These are phyloP conservation scores for Girardinus metallicus DNA, from an alignment of 2,797 vertebrate genomes.

Conservation along the genomic window DNA sequence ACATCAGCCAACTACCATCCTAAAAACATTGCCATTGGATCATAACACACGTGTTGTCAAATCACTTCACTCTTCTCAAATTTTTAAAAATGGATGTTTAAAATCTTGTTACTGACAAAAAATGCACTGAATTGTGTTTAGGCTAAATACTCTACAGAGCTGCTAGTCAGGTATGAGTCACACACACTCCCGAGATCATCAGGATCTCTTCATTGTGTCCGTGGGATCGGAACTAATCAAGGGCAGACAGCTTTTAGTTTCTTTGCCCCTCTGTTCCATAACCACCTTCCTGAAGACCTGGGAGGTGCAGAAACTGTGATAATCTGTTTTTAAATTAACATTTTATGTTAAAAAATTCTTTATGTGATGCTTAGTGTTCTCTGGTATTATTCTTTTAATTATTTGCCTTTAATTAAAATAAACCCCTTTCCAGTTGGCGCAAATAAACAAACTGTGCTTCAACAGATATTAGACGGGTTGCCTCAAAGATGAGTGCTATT, in stretches of 20 bases:
- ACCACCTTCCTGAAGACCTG: neutral
- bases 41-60: neutral
- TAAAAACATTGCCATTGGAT: neutral
- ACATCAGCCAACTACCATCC: too few species aligned
- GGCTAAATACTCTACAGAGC: neutral
- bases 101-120: neutral
- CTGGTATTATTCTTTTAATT: neutral
- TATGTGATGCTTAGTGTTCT: neutral
- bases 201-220: neutral
- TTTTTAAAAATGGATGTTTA: neutral
- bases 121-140: neutral
- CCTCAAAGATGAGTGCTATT: neutral
- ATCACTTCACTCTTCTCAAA: neutral
- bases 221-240: neutral
- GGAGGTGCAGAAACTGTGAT: neutral
- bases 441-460: neutral
- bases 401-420: neutral
- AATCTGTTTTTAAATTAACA: neutral
- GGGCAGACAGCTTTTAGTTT: neutral
- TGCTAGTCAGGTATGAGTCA: neutral
- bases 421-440: neutral
- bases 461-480: neutral
- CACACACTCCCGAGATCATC: neutral
- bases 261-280: neutral
- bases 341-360: neutral